These are phyloP conservation scores for Aselliscus stoliczkanus DNA, from an alignment of 2,797 vertebrate species.

Conservation along the genomic window DNA sequence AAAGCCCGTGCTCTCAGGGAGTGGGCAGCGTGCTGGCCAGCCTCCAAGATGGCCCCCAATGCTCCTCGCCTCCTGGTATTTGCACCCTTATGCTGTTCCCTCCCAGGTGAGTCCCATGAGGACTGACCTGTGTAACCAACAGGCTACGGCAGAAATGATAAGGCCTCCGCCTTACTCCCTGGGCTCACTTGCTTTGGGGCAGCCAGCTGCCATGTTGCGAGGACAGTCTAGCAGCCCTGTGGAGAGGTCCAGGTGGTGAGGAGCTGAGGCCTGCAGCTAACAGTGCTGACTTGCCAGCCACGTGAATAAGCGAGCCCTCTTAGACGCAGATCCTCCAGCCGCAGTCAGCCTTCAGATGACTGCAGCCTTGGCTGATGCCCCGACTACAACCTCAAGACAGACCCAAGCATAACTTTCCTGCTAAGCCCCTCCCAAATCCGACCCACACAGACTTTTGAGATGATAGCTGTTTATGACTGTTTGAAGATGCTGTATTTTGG, in stretches of 20 bases:
- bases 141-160: neutral
- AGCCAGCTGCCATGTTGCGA: neutral
- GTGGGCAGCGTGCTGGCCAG: no score
- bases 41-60: accelerated
- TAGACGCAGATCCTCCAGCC: neutral
- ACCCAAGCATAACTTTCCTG: neutral
- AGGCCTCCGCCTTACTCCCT: neutral
- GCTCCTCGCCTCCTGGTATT: neutral
- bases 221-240: neutral
- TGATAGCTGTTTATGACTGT: neutral
- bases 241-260: neutral
- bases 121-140: neutral
- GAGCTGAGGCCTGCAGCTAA: neutral
- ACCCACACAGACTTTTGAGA: no score
- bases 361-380: neutral
- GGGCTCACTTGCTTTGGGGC: neutral
- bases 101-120: neutral
- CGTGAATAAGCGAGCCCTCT: accelerated
- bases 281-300: neutral
- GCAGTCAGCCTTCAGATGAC: neutral
- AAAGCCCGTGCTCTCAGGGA: neutral
- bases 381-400: neutral
- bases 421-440: neutral
- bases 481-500: neutral
- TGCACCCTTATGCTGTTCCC: neutral